Evolutionary conservation across 1,140 invertebrate genomes (phyloP).

Genomic region (Nasonia vitripennis): DNA sequence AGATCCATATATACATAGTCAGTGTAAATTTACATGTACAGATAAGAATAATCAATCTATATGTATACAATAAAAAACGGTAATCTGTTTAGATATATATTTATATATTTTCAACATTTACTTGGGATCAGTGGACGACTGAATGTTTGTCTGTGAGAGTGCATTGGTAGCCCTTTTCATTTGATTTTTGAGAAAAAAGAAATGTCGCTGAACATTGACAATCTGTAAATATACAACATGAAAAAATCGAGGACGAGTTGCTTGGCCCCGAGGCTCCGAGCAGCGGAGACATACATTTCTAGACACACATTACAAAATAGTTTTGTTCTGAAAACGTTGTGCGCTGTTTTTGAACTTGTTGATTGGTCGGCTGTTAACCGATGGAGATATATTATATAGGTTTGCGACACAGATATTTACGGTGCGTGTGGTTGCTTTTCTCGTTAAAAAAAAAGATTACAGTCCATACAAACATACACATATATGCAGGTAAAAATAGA

Average conservation of each 20-base stretch:
- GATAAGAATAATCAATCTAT: slow-evolving; percentile 43
- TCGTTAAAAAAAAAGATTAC: not conserved
- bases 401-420: slow-evolving; percentile 16
- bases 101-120: slow-evolving; percentile 54
- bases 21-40: slow-evolving; percentile 54
- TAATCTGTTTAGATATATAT: slow-evolving; percentile 49
- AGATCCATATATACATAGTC: slow-evolving; percentile 3
- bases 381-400: slow-evolving; percentile 11
- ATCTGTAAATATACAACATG: slow-evolving; percentile 33
- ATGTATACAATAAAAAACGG: slow-evolving; percentile 50
- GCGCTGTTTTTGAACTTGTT: slow-evolving; percentile 32
- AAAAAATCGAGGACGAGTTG: slow-evolving; percentile 21
- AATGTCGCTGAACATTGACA: slow-evolving; percentile 26
- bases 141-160: slow-evolving; percentile 76
- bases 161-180: slow-evolving; percentile 69
- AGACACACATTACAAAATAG: slow-evolving; percentile 40
- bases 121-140: slow-evolving; percentile 70
- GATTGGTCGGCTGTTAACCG: slow-evolving; percentile 4
- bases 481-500: slow-evolving; percentile 7
- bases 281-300: slow-evolving; percentile 23
- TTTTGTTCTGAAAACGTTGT: slow-evolving; percentile 16
- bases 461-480: slow-evolving; percentile 15
- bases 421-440: not conserved
- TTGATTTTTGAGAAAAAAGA: slow-evolving; percentile 14
- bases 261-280: slow-evolving; percentile 13